phyloP scores from a whole-genome alignment of 1,140 invertebrate genomes.

The Ridgeia piscesae region DNA sequence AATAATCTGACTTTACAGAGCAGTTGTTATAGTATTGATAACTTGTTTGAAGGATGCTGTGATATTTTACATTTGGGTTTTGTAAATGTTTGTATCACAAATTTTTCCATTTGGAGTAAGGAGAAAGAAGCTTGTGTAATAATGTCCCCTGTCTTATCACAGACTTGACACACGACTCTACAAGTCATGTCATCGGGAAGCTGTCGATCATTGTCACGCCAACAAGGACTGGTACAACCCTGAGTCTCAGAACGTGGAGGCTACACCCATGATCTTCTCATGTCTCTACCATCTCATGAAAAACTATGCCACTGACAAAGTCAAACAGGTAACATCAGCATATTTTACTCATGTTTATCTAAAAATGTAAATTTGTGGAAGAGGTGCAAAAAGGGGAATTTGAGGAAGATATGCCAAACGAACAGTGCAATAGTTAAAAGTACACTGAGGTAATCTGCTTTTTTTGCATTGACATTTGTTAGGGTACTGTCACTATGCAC shows the following conservation, averaged over 20 bases:
- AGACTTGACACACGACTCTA: conserved; percentile 85
- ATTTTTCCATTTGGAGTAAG: neutral
- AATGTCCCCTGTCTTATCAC: conserved; percentile 23
- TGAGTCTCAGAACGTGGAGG: conserved; percentile 69
- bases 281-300: conserved; percentile 84
- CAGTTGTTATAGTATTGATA: neutral
- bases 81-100: neutral
- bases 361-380: neutral
- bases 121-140: neutral
- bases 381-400: neutral
- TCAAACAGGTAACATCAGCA: neutral
- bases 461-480: neutral
- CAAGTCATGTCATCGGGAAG: conserved; percentile 83
- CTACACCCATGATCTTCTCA: conserved; percentile 80
- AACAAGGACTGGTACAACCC: conserved; percentile 72
- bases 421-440: neutral
- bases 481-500: too few species aligned
- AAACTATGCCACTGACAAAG: neutral
- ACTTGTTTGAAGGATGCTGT: conserved; percentile 5
- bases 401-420: neutral
- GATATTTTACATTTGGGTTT: neutral
- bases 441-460: neutral
- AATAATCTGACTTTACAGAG: neutral
- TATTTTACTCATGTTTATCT: neutral
- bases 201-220: conserved; percentile 78